Evolutionary conservation across 2,888 invertebrate species (phyloP).

Genomic region (Vannuccia rotundouncinata): DNA sequence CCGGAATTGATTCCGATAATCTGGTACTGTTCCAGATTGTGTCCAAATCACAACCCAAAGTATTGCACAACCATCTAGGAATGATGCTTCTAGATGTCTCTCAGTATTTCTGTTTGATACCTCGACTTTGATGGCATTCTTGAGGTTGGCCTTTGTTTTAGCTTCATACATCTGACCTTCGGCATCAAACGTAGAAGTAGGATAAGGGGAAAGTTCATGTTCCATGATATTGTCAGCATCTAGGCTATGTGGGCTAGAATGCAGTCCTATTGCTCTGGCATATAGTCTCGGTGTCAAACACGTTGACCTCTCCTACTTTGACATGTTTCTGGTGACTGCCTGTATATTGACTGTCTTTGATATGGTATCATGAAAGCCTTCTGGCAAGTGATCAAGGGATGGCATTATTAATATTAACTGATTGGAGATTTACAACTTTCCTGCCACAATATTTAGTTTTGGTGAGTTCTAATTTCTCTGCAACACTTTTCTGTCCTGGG

Average conservation of each 20-base stretch:
- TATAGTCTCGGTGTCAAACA: slow-evolving; percentile 37
- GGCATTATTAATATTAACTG: no score
- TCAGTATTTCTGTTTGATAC: slow-evolving; percentile 8
- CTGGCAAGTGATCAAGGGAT: no score
- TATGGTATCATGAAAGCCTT: neutral
- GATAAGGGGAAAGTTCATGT: no score
- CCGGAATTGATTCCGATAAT: slow-evolving; percentile 38
- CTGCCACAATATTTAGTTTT: slow-evolving; percentile 28
- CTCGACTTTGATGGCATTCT: slow-evolving; percentile 35
- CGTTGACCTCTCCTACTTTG: slow-evolving; percentile 32
- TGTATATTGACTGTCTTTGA: neutral
- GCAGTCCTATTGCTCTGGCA: no score
- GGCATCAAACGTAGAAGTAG: slow-evolving; percentile 37
- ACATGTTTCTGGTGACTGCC: slow-evolving; percentile 28
- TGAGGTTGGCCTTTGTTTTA: slow-evolving; percentile 37
- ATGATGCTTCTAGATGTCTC: neutral
- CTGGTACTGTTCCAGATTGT: no score
- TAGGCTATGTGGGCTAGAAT: no score
- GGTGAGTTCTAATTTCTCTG: neutral
- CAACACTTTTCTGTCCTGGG: slow-evolving; percentile 6
- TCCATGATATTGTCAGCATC: no score
- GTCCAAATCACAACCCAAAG: slow-evolving; percentile 40
- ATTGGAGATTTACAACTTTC: slow-evolving; percentile 15
- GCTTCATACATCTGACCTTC: slow-evolving; percentile 19
- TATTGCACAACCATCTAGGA: slow-evolving; percentile 41